Evolutionary conservation across 2,797 vertebrate species (phyloP), one percentile per base, ranked within the genome.

Genomic region (Sphenodon punctatus): DNA sequence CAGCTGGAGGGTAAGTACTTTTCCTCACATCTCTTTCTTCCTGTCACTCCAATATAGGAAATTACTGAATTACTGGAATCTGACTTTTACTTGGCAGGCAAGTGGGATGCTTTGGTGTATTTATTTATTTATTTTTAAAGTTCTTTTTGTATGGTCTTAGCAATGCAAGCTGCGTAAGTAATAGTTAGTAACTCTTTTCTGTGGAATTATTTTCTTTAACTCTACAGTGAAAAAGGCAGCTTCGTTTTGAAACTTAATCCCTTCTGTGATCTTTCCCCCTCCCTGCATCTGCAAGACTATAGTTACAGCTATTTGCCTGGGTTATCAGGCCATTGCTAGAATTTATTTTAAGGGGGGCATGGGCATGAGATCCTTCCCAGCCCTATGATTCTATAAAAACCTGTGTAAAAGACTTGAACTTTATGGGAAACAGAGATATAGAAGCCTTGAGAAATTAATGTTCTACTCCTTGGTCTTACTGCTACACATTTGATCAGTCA

Each of bases 1-100:
- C 81, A 90, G 75, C 87, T 91, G 82, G 82, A 63, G 65, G 65
- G 75, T 87, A 55, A 71, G 80, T 22, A 43, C 74, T 30, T 73
- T 71, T 86, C 53, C 20, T 72, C 83, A n/a, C 36, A 41, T 25
- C 78, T 75, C 51, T 46, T 84, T 89, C 39, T 75, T 77, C 66
- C 67, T 5, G 8, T 51, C 2, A 2, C 67, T 49, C 53, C 79
- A 2, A 4, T 36, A 69, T 32, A 67, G 61, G 25, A 49, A 69
- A 75, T 15, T 74, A 14, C 12, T 55, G 15, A 25, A 10, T 59
- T 76, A 23, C 41, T 51, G 60, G 22, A 27, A 59, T 55, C 12
- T 65, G n/a, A 46, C n/a, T 75, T 39, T 56, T 64, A 10, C 75
- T 71, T 75, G 39, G 59, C 25, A 66, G 66, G 70, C 75, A 60